phyloP scores from a whole-genome alignment of 2,888 invertebrate species.

The Papilio elwesi region DNA sequence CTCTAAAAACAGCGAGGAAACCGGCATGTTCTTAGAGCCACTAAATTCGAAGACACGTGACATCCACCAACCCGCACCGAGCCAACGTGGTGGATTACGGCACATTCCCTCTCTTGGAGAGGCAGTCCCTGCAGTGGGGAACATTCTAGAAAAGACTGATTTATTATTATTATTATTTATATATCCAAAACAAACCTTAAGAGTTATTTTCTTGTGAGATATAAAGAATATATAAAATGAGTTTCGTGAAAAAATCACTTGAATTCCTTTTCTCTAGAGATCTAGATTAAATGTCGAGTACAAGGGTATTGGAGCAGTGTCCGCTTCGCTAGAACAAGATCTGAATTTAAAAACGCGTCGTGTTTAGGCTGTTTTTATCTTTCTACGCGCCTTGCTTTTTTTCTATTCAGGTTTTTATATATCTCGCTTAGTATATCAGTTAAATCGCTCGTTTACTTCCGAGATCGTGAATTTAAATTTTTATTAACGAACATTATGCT shows the following conservation, averaged over 20 bases:
- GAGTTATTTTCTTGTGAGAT: no score
- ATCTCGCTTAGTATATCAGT: constrained; percentile 5
- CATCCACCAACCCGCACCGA: no score
- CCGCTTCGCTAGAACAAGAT: constrained; percentile 1
- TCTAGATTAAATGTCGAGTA: not conserved
- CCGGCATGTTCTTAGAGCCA: no score
- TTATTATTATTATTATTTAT: no score
- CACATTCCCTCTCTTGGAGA: no score
- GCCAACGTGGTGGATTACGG: no score
- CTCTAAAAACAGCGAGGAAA: no score
- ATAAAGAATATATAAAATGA: no score
- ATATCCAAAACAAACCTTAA: no score
- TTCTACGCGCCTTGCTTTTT: not conserved
- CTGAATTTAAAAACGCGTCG: constrained; percentile 5
- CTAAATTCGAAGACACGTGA: no score
- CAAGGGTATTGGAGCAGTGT: not conserved
- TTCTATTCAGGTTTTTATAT: not conserved
- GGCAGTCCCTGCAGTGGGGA: no score
- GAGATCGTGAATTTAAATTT: constrained; percentile 20
- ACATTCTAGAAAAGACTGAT: no score
- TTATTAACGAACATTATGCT: not conserved
- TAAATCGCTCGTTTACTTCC: not conserved
- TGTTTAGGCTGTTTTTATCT: not conserved
- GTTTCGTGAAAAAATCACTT: not conserved
- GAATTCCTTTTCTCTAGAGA: not conserved